Percentiles rank a stretch among this genome's conserved stretches.
Evolutionary conservation across 2,797 vertebrate species (phyloP).

Genomic region (Halcyon smyrnensis): DNA sequence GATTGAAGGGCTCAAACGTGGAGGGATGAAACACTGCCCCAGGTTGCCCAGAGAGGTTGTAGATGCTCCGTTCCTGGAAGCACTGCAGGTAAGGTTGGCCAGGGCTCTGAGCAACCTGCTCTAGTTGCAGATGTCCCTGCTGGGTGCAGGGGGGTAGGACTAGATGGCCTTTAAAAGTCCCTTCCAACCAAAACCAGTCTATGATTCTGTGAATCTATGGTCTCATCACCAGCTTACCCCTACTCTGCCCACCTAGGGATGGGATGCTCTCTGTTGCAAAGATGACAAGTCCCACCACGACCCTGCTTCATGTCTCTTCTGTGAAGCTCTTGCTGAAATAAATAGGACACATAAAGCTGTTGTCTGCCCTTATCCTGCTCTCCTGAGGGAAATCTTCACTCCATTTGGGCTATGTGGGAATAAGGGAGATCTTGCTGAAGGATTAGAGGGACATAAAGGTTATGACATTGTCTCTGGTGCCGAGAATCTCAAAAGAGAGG

Average conservation of each 20-base stretch:
- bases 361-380: not conserved
- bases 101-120: not conserved
- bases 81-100: not conserved
- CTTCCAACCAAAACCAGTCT: not conserved
- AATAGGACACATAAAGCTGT: not conserved
- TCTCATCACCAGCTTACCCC: not conserved
- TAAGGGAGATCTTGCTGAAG: not conserved
- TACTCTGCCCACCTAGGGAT: not conserved
- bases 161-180: not conserved
- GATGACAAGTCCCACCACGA: not conserved
- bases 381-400: not conserved
- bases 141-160: not conserved
- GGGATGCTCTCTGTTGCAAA: not conserved
- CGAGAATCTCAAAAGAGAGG: not conserved
- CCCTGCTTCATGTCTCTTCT: not conserved
- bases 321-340: not conserved
- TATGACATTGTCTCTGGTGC: not conserved
- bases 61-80: not conserved
- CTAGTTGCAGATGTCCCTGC: not conserved
- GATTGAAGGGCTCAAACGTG: not conserved
- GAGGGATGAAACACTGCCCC: not conserved
- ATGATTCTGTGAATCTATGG: not conserved
- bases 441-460: not conserved
- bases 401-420: not conserved
- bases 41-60: not conserved